These are phyloP conservation scores for Andricus quercusramuli DNA, from an alignment of 2,888 invertebrate species.

Conservation along the genomic window DNA sequence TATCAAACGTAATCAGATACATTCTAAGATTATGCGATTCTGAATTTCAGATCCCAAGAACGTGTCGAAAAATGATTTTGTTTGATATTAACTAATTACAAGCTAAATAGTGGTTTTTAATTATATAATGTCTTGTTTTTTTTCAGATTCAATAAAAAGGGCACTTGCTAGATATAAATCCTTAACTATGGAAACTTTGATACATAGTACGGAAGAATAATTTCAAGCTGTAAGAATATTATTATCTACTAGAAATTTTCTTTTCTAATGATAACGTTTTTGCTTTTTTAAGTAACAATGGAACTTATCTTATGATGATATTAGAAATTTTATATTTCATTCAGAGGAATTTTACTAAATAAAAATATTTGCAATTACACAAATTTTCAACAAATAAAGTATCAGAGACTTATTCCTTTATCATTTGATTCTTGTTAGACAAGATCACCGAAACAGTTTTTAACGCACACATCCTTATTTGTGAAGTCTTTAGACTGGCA, in stretches of 20 bases:
- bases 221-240: too few relatives aligned
- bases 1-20: constrained; percentile 23
- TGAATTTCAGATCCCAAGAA: constrained; percentile 14
- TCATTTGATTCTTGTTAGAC: constrained; percentile 26
- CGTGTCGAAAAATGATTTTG: neutral
- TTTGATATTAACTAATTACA: neutral
- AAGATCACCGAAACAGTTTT: constrained; percentile 9
- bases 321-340: neutral
- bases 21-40: constrained; percentile 20
- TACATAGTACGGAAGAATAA: neutral
- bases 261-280: neutral
- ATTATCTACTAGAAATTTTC: too few relatives aligned
- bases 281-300: neutral
- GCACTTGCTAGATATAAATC: neutral
- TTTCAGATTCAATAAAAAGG: neutral
- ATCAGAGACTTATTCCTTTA: neutral
- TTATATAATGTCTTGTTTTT: neutral
- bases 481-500: constrained; percentile 18
- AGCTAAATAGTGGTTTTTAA: neutral
- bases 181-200: neutral
- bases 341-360: neutral
- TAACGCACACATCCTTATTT: constrained; percentile 17
- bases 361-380: neutral
- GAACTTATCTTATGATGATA: neutral
- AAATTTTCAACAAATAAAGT: neutral